Evolutionary conservation across 2,888 invertebrate species (phyloP), one percentile per base, ranked within the genome.

Genomic region (Lepidochrysops patricia): DNA sequence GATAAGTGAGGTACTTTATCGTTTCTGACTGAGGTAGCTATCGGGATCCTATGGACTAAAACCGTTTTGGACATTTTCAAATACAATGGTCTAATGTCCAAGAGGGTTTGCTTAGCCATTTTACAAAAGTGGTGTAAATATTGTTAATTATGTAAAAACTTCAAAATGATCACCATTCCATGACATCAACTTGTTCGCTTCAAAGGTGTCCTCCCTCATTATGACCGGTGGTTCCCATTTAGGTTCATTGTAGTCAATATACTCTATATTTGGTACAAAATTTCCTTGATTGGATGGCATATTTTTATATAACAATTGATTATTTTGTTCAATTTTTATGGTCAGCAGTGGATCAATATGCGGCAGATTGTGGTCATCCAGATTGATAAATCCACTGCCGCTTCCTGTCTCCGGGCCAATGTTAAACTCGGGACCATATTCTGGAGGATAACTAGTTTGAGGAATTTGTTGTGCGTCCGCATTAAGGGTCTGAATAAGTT

Each of bases 1-100:
- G 80, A 76, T 82, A 80, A 73, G 62, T 86, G 88, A 88, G 88
- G 88, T 88, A 88, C 80, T 79, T 79, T 73, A 67, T 79, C 69
- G 77, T 83, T 82, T 68, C 73, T 71, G 74, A 67, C 64, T 83
- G 87, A 88, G 88, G 88, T 87, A 87, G 88, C 73, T 76, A 66
- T 62, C 60, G 63, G 63, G 52, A 35, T 50, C 6, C 29, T 32
- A 49, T 48, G 37, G 37, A 34, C 23, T 32, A 56, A 34, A 35
- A 57, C 60, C 63, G 35, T 61, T 54, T 58, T 63, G 62, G 60
- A 62, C 63, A 57, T 65, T 63, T 64, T 61, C 63, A 68, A 27
- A 60, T 25, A 13, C n/a, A n/a, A n/a, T 13, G 37, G 26, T 34
- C 25, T 26, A 32, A 50, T 4, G 49, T 32, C 49, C 34, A 7